phyloP scores from a whole-genome alignment of 2,113 vertebrate species.

The Gymnarchus niloticus region DNA sequence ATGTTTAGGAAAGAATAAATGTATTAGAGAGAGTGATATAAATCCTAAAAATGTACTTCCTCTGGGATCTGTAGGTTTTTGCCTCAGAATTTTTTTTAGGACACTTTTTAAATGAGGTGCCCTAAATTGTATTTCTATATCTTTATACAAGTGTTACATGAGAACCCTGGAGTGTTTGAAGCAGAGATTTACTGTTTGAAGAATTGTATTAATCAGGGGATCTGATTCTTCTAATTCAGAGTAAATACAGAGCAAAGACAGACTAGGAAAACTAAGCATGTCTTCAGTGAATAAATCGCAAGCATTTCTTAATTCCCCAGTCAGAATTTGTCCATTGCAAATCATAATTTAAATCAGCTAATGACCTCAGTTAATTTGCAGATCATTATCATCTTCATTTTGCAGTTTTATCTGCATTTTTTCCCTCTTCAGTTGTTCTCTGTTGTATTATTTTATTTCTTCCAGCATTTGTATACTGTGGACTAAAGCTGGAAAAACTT shows the following conservation, averaged over 20 bases:
- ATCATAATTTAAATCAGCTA: not conserved
- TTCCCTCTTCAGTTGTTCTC: not conserved
- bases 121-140: not conserved
- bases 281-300: not conserved
- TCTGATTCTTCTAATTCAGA: not conserved
- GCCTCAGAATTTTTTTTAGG: not conserved
- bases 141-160: not conserved
- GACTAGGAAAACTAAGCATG: not conserved
- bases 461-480: not conserved
- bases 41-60: not conserved
- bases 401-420: not conserved
- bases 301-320: not conserved
- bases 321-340: not conserved
- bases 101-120: conserved; percentile 8
- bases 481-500: not conserved
- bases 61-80: not conserved
- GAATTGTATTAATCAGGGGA: conserved; percentile 2
- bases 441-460: too few species aligned
- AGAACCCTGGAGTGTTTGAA: not conserved
- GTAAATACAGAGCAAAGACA: not conserved
- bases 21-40: not conserved
- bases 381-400: not conserved
- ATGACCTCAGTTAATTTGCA: not conserved
- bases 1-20: not conserved
- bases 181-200: not conserved